Evolutionary conservation across 2,888 invertebrate species (phyloP).

Genomic region (Hemistola chrysoprasaria): DNA sequence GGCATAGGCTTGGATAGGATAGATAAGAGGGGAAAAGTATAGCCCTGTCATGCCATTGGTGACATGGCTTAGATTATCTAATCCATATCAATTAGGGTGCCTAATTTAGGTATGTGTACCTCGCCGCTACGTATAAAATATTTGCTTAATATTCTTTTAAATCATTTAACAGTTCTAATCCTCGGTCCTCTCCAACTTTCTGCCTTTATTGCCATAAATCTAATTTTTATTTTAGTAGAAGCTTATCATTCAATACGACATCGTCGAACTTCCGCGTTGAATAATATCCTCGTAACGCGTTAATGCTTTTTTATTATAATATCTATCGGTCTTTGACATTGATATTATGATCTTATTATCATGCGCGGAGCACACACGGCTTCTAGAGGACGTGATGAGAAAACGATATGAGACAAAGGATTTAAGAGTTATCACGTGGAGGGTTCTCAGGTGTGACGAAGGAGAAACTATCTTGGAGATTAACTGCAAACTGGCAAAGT

Average conservation of each 20-base stretch:
- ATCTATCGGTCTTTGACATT: conserved; percentile 39
- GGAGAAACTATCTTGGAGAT: conserved; percentile 10
- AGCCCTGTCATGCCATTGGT: no score
- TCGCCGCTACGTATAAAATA: no score
- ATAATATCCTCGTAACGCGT: conserved; percentile 15
- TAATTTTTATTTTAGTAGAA: not conserved
- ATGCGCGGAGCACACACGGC: conserved; percentile 33
- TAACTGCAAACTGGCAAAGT: no score
- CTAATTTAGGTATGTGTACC: no score
- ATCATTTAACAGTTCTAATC: no score
- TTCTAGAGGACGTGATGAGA: conserved; percentile 36
- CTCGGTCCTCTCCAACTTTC: no score
- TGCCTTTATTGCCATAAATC: no score
- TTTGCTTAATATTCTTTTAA: no score
- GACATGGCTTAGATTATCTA: no score
- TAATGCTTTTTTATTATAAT: conserved; percentile 33
- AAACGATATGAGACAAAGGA: conserved; percentile 34
- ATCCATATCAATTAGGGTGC: no score
- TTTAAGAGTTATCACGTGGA: conserved; percentile 28
- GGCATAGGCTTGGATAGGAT: no score
- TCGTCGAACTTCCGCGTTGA: conserved; percentile 24
- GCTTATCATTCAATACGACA: conserved; percentile 3
- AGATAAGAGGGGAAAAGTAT: no score
- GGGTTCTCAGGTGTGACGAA: conserved; percentile 25
- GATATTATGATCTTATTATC: conserved; percentile 42